phyloP scores from a whole-genome alignment of 2,888 invertebrate species.

The Pseudoips prasinana region DNA sequence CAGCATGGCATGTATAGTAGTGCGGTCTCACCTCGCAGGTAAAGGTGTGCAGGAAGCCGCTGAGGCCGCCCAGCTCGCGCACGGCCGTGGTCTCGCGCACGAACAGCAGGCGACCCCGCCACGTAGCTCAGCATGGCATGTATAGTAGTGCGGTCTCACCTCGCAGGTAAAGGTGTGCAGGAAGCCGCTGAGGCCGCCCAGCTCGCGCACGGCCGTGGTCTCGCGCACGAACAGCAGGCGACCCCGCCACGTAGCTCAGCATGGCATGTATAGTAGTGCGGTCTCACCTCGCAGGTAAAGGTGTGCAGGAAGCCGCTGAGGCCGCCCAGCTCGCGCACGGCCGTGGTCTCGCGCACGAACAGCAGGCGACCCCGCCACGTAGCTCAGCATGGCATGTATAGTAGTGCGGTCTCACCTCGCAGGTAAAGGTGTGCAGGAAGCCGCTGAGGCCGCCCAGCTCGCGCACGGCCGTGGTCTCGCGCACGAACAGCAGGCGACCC shows the following conservation, averaged over 20 bases:
- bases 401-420: constrained; percentile 91
- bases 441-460: constrained; percentile 96
- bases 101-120: constrained; percentile 94
- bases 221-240: constrained; percentile 97
- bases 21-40: constrained; percentile 92
- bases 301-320: constrained; percentile 97
- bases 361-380: constrained; percentile 91
- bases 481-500: constrained; percentile 95
- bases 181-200: constrained; percentile 96
- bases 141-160: no score
- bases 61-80: constrained; percentile 93
- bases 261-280: no score
- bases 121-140: constrained; percentile 89
- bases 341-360: constrained; percentile 96
- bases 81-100: constrained; percentile 97
- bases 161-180: constrained; percentile 97
- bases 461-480: constrained; percentile 95
- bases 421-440: constrained; percentile 96
- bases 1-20: no score
- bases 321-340: constrained; percentile 93
- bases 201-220: constrained; percentile 94
- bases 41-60: constrained; percentile 97
- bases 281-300: constrained; percentile 85
- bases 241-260: constrained; percentile 83
- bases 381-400: no score